phyloP scores from a whole-genome alignment of 2,888 invertebrate genomes.

The Tribolium freemani region DNA sequence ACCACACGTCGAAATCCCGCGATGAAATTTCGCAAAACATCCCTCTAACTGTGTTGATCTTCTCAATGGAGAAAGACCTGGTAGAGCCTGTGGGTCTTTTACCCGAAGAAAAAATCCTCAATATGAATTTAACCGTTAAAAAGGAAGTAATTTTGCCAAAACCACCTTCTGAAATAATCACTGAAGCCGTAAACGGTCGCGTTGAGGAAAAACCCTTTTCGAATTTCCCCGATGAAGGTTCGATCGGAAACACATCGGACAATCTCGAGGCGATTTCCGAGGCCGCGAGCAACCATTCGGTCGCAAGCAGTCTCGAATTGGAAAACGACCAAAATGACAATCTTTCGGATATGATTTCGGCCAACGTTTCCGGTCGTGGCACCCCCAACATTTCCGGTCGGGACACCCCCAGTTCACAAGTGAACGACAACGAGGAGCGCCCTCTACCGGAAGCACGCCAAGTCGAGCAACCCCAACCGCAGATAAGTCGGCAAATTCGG shows the following conservation, averaged over 20 bases:
- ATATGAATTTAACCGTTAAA: constrained; percentile 65
- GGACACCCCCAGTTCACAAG: constrained; percentile 96
- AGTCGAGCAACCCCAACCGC: constrained; percentile 68
- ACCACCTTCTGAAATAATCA: constrained; percentile 26
- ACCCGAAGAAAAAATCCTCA: constrained; percentile 74
- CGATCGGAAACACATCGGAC: constrained; percentile 92
- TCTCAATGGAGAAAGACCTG: constrained; percentile 72
- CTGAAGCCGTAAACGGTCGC: constrained; percentile 24
- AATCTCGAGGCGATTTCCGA: constrained; percentile 96
- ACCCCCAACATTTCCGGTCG: constrained; percentile 96
- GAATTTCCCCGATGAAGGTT: constrained; percentile 92
- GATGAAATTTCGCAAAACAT: constrained; percentile 39
- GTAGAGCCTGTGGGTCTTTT: constrained; percentile 68
- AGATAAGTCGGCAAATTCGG: constrained; percentile 81
- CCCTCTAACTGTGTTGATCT: constrained; percentile 74
- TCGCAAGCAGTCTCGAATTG: constrained; percentile 90
- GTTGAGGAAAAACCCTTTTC: constrained; percentile 73
- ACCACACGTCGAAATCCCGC: constrained; percentile 44
- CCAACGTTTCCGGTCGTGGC: constrained; percentile 93
- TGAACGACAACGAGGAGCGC: constrained; percentile 73
- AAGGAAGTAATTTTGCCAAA: constrained; percentile 50
- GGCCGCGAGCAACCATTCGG: constrained; percentile 95
- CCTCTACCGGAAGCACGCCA: constrained; percentile 58
- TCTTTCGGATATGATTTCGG: constrained; percentile 97
- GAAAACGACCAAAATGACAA: constrained; percentile 92